Base-by-base conservation (phyloP, 2,888 invertebrate species). In the Eilema caniola region DNA sequence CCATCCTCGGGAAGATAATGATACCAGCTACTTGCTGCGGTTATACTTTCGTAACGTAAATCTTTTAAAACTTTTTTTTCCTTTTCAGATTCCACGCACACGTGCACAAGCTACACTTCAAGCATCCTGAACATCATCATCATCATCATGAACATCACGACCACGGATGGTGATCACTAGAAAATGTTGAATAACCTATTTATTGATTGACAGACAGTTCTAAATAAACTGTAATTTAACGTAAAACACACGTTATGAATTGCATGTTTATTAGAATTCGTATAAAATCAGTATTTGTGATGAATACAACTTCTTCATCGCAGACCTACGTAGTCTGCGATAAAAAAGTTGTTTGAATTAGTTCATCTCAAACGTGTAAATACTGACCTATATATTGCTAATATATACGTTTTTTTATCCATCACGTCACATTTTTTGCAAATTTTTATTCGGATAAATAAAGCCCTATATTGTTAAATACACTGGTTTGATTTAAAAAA, bases 1-100 rank as follows among this genome's bases (percentile, higher is more conserved):
- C n/a, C n/a, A n/a, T n/a, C n/a, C n/a, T n/a, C n/a, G n/a, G n/a
- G n/a, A n/a, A n/a, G n/a, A n/a, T n/a, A n/a, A n/a, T n/a, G n/a
- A n/a, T n/a, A 69, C 95, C 95, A 96, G 96, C 89, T 94, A 12
- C 95, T 20, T 47, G 31, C 61, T 59, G 1, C 25, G n/a, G n/a
- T 53, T n/a, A 59, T 11, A 14, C 24, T 59, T 25, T 25, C 16
- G 1, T 59, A 14, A 25, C 10, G 25, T 14, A 59, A 25, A 23
- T 14, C 14, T 59, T 59, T 59, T 24, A 25, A 24, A 59, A 25
- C 57, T 24, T 59, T 59, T 24, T 59, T 59, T n/a, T 47, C 53
- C 3, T n/a, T 53, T 53, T 53, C 53, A 53, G 53, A 53, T 53
- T 53, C 53, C 20, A 53, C 8, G 53, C 53, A n/a, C 53, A 53